phyloP scores from a whole-genome alignment of 2,113 vertebrate species.

The Lophura nycthemera region DNA sequence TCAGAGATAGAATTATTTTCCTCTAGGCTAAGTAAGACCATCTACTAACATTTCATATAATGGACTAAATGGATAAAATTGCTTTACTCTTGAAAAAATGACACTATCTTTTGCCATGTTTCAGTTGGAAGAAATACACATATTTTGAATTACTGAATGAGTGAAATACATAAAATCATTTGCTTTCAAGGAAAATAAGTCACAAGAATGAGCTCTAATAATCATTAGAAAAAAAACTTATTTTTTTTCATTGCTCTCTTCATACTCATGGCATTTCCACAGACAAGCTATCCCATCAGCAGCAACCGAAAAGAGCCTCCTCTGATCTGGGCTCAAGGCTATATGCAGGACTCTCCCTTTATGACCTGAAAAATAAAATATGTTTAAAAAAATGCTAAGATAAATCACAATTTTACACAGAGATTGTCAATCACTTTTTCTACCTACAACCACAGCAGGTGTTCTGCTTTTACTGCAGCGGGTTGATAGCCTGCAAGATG shows the following conservation, averaged over 20 bases:
- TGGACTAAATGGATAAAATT: background rate
- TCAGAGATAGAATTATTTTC: background rate
- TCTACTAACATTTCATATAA: background rate
- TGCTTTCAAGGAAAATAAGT: slow-evolving; percentile 16
- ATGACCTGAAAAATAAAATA: slow-evolving; percentile 73
- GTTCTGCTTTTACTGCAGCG: background rate
- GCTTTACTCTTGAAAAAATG: background rate
- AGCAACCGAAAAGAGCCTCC: slow-evolving; percentile 74
- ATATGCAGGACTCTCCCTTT: slow-evolving; percentile 77
- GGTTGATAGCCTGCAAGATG: background rate
- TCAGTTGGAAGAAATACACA: background rate
- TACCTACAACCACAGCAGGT: background rate
- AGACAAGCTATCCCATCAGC: slow-evolving; percentile 73
- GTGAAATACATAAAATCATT: background rate
- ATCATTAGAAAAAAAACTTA: background rate
- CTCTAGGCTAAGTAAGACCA: background rate
- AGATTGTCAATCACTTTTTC: background rate
- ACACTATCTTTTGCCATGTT: background rate
- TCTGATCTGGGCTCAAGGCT: slow-evolving; percentile 70
- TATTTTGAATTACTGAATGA: background rate
- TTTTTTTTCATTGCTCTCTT: background rate
- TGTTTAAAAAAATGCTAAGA: background rate
- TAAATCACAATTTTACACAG: background rate
- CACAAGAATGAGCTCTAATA: background rate
- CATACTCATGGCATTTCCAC: slow-evolving; percentile 62